Evolutionary conservation across 2,113 vertebrate species (phyloP), one percentile per base, ranked within the genome.

Genomic region (Meriones unguiculatus): DNA sequence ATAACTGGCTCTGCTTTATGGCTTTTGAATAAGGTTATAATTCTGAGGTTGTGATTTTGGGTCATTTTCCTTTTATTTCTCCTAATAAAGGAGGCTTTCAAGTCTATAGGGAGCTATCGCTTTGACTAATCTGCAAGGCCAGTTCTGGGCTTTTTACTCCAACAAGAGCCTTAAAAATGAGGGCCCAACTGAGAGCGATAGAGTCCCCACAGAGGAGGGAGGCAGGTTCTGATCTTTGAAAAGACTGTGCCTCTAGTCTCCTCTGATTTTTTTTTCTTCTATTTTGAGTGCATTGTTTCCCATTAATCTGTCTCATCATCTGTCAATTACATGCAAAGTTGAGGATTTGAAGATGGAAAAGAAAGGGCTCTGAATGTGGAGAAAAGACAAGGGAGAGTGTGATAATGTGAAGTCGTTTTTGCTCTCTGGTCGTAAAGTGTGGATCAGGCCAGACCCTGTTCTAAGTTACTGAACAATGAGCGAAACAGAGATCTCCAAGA

Each of bases 1-100:
- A 82, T 77, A 95, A 73, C 86, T 41, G 59, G 72, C 70, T 30
- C 70, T 64, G 28, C 65, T 95, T 96, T 95, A 90, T 50, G 65
- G 86, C 32, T 96, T 96, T 88, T 95, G 95, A 96, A 95, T 93
- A 92, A 88, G 86, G 92, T 96, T 85, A 73, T 95, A 95, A 97
- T 95, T 96, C 91, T 92, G 87, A 52, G 90, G 46, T 88, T 96
- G 96, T 96, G 92, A 93, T 97, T 97, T 96, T 12, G 70, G 81
- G 93, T 69, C 76, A 1, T 94, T 97, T 97, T 94, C 81, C 70
- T 97, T 98, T 96, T 92, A 96, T 96, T 97, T 95, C 85, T 92
- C 92, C 64, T 88, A 90, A 86, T 93, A 92, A 95, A 96, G 85
- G 65, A 85, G 82, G 0, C 35, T 93, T 93, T 90, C n/a, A 3